These are phyloP conservation scores for Oplegnathus fasciatus DNA, from an alignment of 2,113 vertebrate species.

Conservation along the genomic window DNA sequence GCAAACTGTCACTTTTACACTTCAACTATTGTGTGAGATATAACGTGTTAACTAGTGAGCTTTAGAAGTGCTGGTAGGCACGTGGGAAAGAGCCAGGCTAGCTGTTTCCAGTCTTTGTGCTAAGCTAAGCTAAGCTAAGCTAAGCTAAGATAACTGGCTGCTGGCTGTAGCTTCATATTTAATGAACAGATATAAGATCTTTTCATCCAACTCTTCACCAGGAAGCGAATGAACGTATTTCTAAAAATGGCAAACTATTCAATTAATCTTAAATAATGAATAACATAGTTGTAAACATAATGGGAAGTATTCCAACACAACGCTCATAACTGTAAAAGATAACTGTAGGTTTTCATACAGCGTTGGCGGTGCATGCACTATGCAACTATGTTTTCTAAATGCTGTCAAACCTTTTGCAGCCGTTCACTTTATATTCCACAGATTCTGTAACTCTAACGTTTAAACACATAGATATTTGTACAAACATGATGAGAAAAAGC, in stretches of 20 bases:
- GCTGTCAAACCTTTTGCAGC: background rate
- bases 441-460: too few species aligned
- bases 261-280: background rate
- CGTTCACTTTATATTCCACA: background rate
- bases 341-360: constrained; percentile 7
- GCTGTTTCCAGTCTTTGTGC: background rate
- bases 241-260: background rate
- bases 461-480: background rate
- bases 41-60: too few species aligned
- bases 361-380: constrained; percentile 1
- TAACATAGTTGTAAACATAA: background rate
- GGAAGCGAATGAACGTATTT: background rate
- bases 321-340: background rate
- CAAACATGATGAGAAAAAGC: constrained; percentile 5
- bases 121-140: too few species aligned
- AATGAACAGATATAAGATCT: background rate
- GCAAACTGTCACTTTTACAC: background rate
- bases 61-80: too few species aligned
- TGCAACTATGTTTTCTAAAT: constrained; percentile 9
- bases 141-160: background rate
- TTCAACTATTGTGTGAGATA: too few species aligned
- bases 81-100: background rate
- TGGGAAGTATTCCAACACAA: background rate
- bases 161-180: background rate
- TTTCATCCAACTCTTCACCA: background rate